Evolutionary conservation across 1,140 invertebrate genomes (phyloP).

Genomic region (Drosophila navojoa): DNA sequence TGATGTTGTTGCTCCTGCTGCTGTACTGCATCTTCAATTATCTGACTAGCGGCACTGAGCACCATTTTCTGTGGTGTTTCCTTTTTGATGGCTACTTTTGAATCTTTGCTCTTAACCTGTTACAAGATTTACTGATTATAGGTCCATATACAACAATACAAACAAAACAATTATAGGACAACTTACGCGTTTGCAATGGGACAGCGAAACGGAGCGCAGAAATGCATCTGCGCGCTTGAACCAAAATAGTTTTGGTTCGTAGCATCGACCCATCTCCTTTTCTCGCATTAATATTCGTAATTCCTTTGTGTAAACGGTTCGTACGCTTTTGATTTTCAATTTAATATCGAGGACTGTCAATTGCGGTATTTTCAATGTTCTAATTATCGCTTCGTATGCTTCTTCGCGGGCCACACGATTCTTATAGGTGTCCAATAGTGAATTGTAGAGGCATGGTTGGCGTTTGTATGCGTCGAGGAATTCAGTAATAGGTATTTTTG

Average conservation of each 20-base stretch:
- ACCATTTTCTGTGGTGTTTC: conserved; percentile 39
- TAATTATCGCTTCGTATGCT: conserved; percentile 74
- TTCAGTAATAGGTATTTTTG: conserved; percentile 69
- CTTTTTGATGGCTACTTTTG: conserved; percentile 20
- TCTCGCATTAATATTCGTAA: conserved; percentile 71
- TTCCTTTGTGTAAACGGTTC: conserved; percentile 83
- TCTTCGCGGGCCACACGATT: conserved; percentile 71
- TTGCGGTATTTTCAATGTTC: conserved; percentile 66
- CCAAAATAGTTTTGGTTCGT: conserved; percentile 71
- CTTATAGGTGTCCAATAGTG: conserved; percentile 74
- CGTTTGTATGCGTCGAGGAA: conserved; percentile 78
- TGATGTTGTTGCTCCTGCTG: conserved; percentile 6
- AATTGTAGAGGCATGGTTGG: conserved; percentile 80
- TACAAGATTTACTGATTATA: no score
- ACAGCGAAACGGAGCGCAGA: conserved; percentile 66
- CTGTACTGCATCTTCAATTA: conserved; percentile 57
- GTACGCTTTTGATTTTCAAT: conserved; percentile 81
- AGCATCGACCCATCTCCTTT: conserved; percentile 57
- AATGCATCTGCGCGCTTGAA: conserved; percentile 70
- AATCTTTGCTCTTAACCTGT: conserved; percentile 28
- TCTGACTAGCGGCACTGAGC: conserved; percentile 22
- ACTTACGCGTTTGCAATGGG: conserved; percentile 56
- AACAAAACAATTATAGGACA: background rate
- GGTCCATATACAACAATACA: no score
- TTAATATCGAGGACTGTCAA: conserved; percentile 76